Evolutionary conservation across 2,888 invertebrate species (phyloP).

Genomic region (Catocala nupta): DNA sequence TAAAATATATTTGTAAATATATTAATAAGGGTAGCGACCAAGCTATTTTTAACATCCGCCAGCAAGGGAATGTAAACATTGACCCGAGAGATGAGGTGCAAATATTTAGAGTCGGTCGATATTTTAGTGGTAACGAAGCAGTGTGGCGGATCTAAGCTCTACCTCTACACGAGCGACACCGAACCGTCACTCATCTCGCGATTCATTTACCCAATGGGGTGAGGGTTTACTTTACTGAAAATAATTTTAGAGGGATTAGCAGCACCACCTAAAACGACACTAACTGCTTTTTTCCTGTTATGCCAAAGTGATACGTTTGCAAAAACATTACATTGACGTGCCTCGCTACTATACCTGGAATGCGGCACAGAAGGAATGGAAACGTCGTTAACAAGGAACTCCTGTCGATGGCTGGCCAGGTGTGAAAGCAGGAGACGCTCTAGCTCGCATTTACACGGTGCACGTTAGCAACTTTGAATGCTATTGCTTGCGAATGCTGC

Average conservation of each 20-base stretch:
- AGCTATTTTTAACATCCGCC: constrained; percentile 35
- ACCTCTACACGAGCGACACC: no score
- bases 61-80: constrained; percentile 21
- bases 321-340: constrained; percentile 51
- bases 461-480: constrained; percentile 46
- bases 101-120: constrained; percentile 52
- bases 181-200: constrained; percentile 47
- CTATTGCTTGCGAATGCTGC: constrained; percentile 47
- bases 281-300: constrained; percentile 59
- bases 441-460: constrained; percentile 49
- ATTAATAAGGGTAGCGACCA: constrained; percentile 9
- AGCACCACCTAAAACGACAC: constrained; percentile 50
- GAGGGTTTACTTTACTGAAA: constrained; percentile 59
- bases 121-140: constrained; percentile 47
- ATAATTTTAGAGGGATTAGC: constrained; percentile 48
- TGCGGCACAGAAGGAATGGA: constrained; percentile 35
- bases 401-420: constrained; percentile 39
- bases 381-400: constrained; percentile 46
- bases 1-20: constrained; percentile 44
- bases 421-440: constrained; percentile 36
- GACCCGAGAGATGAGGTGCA: constrained; percentile 50
- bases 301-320: constrained; percentile 61
- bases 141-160: constrained; percentile 48
- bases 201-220: constrained; percentile 51
- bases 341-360: constrained; percentile 43